These are phyloP conservation scores for Tetramorium parvispinum DNA, from an alignment of 1,140 invertebrate species.

Conservation along the genomic window DNA sequence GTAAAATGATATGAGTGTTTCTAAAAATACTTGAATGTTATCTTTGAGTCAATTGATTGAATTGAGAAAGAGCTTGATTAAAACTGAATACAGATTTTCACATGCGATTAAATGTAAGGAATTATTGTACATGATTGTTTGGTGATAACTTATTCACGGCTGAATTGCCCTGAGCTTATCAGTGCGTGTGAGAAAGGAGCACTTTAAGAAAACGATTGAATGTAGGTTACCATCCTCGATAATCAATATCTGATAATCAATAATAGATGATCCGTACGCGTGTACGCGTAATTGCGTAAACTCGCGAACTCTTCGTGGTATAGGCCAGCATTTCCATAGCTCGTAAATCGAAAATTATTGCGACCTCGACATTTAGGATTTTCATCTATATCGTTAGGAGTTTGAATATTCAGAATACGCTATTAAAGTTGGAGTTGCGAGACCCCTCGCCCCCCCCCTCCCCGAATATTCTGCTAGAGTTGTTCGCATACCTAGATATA, in stretches of 20 bases:
- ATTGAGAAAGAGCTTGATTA: background rate
- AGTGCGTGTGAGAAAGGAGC: background rate
- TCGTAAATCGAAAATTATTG: background rate
- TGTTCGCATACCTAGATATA: background rate
- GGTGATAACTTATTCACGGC: background rate
- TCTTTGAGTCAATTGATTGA: no score
- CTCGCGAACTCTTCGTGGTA: background rate
- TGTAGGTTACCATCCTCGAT: constrained; percentile 14
- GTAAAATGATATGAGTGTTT: background rate
- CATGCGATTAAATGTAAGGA: background rate
- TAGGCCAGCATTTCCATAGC: background rate
- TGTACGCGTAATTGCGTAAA: constrained; percentile 16
- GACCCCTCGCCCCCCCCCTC: background rate
- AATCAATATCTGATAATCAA: constrained; percentile 29
- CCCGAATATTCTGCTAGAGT: background rate
- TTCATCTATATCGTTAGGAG: background rate
- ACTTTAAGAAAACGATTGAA: constrained; percentile 12
- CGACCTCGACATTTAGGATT: background rate
- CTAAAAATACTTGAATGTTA: background rate
- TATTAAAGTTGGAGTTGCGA: background rate
- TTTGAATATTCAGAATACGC: background rate
- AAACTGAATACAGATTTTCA: background rate
- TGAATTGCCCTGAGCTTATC: background rate
- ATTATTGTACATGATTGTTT: background rate
- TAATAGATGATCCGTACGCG: constrained; percentile 6